Evolutionary conservation across 2,113 vertebrate species (phyloP).

Genomic region (Telmatochromis brachygnathus): DNA sequence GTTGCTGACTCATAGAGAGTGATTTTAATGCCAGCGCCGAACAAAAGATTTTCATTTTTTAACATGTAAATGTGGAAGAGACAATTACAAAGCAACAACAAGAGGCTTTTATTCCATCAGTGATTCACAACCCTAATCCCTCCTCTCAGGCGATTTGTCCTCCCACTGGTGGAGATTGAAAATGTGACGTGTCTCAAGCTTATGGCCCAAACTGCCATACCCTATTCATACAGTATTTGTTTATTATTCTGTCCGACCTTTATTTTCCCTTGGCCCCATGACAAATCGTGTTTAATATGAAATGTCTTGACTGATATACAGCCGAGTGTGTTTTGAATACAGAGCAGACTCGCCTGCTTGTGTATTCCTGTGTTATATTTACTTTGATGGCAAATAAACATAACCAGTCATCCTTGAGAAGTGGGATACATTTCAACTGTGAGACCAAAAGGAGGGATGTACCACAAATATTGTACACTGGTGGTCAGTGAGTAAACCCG

Average conservation of each 20-base stretch:
- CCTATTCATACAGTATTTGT: constrained; percentile 54
- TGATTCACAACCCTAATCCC: constrained; percentile 64
- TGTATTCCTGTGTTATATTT: constrained; percentile 20
- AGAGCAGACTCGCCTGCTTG: constrained; percentile 1
- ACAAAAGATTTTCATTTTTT: constrained; percentile 68
- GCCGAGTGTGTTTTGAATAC: constrained; percentile 28
- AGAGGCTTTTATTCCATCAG: constrained; percentile 62
- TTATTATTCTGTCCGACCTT: constrained; percentile 57
- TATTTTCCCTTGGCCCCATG: constrained; percentile 47
- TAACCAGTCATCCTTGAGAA: neutral
- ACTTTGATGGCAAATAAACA: constrained; percentile 16
- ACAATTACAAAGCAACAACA: constrained; percentile 70
- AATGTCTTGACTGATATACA: constrained; percentile 51
- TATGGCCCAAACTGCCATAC: constrained; percentile 46
- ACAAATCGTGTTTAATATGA: constrained; percentile 58
- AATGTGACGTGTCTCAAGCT: constrained; percentile 61
- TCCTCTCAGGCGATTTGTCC: constrained; percentile 66
- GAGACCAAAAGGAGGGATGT: neutral
- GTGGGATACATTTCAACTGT: neutral
- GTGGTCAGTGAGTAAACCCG: neutral
- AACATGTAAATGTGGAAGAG: constrained; percentile 64
- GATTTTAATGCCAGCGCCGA: constrained; percentile 50
- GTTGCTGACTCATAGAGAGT: constrained; percentile 54
- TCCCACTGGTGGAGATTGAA: constrained; percentile 64
- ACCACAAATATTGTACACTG: neutral